These are phyloP conservation scores for Chaetorhynchus papuensis DNA, from an alignment of 2,113 vertebrate species.

Conservation along the genomic window DNA sequence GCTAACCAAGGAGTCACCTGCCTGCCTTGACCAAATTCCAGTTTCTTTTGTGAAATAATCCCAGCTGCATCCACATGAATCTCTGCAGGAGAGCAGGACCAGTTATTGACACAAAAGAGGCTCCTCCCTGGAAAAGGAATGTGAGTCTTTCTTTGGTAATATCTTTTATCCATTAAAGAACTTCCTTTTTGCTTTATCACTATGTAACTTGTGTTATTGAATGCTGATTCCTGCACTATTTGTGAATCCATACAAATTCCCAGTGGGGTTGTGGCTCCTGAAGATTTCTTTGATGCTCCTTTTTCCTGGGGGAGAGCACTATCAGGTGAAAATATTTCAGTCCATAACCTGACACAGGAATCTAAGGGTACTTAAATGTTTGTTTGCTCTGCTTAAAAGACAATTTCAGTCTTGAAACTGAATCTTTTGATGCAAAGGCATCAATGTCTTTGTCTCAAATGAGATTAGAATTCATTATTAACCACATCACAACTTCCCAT, in stretches of 20 bases:
- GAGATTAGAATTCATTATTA: background rate
- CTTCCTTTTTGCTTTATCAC: background rate
- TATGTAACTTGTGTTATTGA: background rate
- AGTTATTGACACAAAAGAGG: background rate
- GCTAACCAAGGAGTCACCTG: background rate
- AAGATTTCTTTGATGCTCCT: background rate
- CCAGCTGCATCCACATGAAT: rapidly evolving
- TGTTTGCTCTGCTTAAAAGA: background rate
- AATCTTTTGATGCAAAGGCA: too few relatives aligned
- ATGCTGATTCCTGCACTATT: background rate
- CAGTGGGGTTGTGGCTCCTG: constrained; percentile 18
- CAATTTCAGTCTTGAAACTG: background rate
- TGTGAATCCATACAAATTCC: constrained; percentile 2
- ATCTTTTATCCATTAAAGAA: background rate
- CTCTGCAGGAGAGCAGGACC: background rate
- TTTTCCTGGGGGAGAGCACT: background rate
- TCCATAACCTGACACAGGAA: background rate
- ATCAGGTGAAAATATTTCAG: background rate
- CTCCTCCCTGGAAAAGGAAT: background rate
- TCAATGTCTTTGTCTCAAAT: background rate
- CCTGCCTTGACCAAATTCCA: background rate
- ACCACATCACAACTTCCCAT: background rate
- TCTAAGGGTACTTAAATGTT: background rate
- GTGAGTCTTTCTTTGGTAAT: background rate
- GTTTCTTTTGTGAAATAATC: background rate